These are phyloP conservation scores for Cyclina sinensis DNA, from an alignment of 1,140 invertebrate species.

Conservation along the genomic window DNA sequence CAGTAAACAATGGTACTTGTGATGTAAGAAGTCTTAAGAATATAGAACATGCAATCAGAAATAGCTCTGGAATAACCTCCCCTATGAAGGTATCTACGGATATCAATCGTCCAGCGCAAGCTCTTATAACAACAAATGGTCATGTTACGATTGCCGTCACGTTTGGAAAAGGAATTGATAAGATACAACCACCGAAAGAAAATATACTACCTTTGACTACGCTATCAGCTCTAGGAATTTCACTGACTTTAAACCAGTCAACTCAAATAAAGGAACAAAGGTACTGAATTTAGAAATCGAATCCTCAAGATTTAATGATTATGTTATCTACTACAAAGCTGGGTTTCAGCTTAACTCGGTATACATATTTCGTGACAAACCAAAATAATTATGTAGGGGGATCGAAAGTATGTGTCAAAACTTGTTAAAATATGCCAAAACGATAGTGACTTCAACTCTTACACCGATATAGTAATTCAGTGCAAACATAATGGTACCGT, in stretches of 20 bases:
- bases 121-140: background rate
- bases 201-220: background rate
- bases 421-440: background rate
- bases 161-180: background rate
- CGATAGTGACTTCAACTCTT: background rate
- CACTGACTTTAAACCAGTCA: background rate
- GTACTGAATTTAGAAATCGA: background rate
- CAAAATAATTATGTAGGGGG: background rate
- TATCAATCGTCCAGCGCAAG: background rate
- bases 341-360: background rate
- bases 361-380: conserved; percentile 1
- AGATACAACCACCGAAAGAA: background rate
- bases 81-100: background rate
- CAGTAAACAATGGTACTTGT: background rate
- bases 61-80: background rate
- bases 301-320: background rate
- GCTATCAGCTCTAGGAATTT: background rate
- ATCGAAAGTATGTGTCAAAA: background rate
- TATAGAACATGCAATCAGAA: background rate
- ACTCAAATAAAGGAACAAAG: background rate
- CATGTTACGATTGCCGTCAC: background rate
- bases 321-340: background rate
- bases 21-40: background rate
- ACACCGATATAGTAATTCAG: background rate
- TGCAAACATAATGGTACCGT: background rate